Evolutionary conservation across 2,113 vertebrate genomes (phyloP).

Genomic region (Clarias gariepinus): DNA sequence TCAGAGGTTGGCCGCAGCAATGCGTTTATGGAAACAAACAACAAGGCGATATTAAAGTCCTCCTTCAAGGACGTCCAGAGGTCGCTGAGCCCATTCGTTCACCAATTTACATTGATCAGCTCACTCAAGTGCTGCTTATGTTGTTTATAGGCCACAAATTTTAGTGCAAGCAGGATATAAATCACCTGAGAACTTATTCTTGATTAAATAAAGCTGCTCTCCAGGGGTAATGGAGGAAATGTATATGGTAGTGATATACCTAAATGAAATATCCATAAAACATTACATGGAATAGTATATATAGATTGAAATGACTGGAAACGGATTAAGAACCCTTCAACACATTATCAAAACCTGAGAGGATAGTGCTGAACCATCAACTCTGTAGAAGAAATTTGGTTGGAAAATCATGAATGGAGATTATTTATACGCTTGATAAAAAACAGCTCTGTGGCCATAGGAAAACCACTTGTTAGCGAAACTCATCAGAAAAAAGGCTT

Average conservation of each 20-base stretch:
- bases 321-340: no score
- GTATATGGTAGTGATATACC: neutral
- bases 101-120: constrained; percentile 70
- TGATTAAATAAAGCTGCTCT: constrained; percentile 43
- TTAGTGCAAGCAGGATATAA: constrained; percentile 61
- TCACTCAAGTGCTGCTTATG: constrained; percentile 46
- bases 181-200: constrained; percentile 61
- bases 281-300: neutral
- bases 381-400: no score
- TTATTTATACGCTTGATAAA: no score
- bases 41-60: constrained; percentile 36
- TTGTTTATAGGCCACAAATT: constrained; percentile 59
- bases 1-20: neutral
- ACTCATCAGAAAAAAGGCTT: no score
- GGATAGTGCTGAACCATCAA: no score
- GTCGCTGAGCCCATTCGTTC: constrained; percentile 62
- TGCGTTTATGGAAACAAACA: constrained; percentile 33
- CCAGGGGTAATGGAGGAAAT: constrained; percentile 20
- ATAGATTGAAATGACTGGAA: no score
- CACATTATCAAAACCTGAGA: no score
- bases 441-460: no score
- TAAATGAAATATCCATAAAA: neutral
- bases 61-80: constrained; percentile 64
- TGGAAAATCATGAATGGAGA: no score
- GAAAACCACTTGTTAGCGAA: no score